Evolutionary conservation across 2,888 invertebrate genomes (phyloP), one percentile per base, ranked within the genome.

Genomic region (Caenorhabditis sulstoni): DNA sequence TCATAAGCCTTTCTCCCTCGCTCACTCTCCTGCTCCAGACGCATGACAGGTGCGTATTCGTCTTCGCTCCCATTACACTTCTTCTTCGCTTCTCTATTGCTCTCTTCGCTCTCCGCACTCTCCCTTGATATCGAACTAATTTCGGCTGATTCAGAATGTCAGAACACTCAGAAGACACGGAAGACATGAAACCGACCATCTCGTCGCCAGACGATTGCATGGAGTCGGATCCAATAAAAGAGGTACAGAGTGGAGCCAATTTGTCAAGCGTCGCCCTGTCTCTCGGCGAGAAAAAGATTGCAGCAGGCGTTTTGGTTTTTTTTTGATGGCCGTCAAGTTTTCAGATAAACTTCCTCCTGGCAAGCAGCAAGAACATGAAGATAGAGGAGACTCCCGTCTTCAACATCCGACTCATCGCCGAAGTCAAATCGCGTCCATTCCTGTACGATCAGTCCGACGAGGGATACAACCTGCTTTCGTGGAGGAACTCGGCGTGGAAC

Each of bases 381-480:
- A 71, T 76, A 47, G 80, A 82, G 22, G 79, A 83, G 55, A 78
- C 81, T 9, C 81, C 83, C 22, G 79, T 70, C 14, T 83, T 81
- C 68, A 83, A 83, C 50, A 77, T 83, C 70, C 53, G 83, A 20
- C 83, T 83, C 35, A 83, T 83, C 58, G 76, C 81, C 22, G 81
- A 81, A 66, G 81, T 81, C 45, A 81, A 79, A 35, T 44, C 76
- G 5, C 79, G 84, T 16, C 80, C 81, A 1, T 81, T 70, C 66
- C 23, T 84, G 14, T 84, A 84, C 61, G 81, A 84, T 59, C 79
- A 80, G 37, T 55, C 78, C 3, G 82, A 82, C 49, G 84, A 84
- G 20, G 80, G 81, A 11, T 84, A 84, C 49, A 82, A 82, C 37
- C 61, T 81, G 16, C 66, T 79, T 11, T 61, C 80, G 22, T 80